Base-by-base conservation (phyloP, 2,113 vertebrate species). In the Hystrix cristata region DNA sequence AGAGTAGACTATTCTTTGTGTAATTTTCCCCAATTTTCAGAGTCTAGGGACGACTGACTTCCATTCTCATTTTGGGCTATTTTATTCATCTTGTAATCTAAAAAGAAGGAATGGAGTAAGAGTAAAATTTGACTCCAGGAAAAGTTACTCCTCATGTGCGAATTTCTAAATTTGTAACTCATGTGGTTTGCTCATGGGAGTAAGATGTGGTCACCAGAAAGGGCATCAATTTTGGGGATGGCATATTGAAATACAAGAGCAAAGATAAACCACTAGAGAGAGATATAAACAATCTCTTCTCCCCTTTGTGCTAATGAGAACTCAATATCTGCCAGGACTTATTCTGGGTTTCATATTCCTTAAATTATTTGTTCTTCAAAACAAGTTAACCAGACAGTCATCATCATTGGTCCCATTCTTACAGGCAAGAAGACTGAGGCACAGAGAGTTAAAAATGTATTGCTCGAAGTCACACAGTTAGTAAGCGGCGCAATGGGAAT, bases 351-450 rank as follows among this genome's bases (percentile, higher is more conserved):
- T 83, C 23, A 83, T 0, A 0, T 64, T 91, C 72, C 46, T 62
- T n/a, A n/a, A 60, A 55, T 78, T 65, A 94, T 60, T 94, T 83
- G 3, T 5, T 82, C 7, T 85, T 93, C 16, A 81, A 81, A 93
- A 57, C 5, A 62, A 87, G 43, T 21, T 46, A 92, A 21, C 21
- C 74, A 76, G 43, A 60, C 74, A 31, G 88, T 64, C 23, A 76
- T 31, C 5, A 62, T 57, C 71, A 31, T 80, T 27, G 21, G 2
- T 25, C 16, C 59, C 23, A 69, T 64, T 88, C 38, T 81, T 57
- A 71, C 31, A 91, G 43, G 71, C 57, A 31, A 79, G 65, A 78
- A 87, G 69, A 55, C 31, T 19, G 48, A 86, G 60, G 67, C 31
- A 92, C 1, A 2, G 27, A 46, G 62, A 67, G 53, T 72, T 23